These are phyloP conservation scores for Thecocarcelia acutangulata DNA, from an alignment of 2,888 invertebrate species.

Conservation along the genomic window DNA sequence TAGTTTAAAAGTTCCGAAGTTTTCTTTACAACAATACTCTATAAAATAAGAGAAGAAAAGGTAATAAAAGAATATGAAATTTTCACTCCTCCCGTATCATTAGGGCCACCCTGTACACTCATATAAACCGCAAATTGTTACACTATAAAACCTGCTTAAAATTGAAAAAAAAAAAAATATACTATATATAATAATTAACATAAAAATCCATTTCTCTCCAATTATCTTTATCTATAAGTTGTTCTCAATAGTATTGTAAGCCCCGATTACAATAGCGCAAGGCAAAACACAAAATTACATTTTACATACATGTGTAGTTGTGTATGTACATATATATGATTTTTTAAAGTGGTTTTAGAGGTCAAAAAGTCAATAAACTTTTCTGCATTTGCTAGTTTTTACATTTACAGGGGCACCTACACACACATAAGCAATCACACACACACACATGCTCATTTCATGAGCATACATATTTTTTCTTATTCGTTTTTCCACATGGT, in stretches of 20 bases:
- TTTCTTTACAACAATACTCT: no score
- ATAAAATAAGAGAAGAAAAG: no score
- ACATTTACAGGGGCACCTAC: slow-evolving; percentile 37
- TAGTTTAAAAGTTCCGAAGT: no score
- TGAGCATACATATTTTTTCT: not conserved
- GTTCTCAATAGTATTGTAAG: not conserved
- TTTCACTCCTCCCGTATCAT: no score
- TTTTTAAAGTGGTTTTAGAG: slow-evolving; percentile 62
- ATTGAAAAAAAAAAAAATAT: no score
- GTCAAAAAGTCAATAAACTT: slow-evolving; percentile 69
- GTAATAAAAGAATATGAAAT: no score
- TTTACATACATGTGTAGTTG: not conserved
- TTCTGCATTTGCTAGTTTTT: slow-evolving; percentile 53
- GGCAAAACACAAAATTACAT: slow-evolving; percentile 12
- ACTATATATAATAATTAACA: no score
- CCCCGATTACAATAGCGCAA: slow-evolving; percentile 4
- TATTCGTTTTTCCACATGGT: slow-evolving; percentile 8
- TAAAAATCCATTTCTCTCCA: not conserved
- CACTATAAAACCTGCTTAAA: no score
- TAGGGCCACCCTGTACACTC: no score
- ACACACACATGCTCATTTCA: slow-evolving; percentile 15
- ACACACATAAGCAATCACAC: slow-evolving; percentile 22
- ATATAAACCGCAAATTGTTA: no score
- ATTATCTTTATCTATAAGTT: slow-evolving; percentile 9
- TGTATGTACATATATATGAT: not conserved